A percentile compares a stretch with the other conserved stretches of the same genome.
phyloP scores from a whole-genome alignment of 2,113 vertebrate species.

The Echinops telfairi region DNA sequence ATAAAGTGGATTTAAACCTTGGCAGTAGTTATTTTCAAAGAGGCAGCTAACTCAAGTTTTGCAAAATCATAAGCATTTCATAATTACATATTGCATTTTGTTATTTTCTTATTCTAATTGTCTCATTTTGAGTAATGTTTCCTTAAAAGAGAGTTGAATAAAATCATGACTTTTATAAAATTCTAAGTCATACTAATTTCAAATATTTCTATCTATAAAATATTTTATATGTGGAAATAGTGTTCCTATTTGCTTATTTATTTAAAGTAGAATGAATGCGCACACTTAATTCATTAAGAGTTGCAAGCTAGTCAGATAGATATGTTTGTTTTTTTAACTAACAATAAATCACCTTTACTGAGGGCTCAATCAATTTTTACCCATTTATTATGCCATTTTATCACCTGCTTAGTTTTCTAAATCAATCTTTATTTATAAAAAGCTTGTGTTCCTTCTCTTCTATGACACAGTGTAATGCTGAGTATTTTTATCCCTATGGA shows the following conservation, averaged over 20 bases:
- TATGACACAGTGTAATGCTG: background rate
- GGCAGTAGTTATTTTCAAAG: conserved; percentile 3
- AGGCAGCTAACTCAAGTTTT: background rate
- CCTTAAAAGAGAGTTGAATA: background rate
- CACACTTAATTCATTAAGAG: conserved; percentile 51
- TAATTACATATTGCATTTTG: background rate
- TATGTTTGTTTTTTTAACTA: conserved; percentile 67
- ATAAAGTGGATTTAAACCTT: background rate
- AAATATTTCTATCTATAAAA: background rate
- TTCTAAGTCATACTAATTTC: conserved; percentile 1
- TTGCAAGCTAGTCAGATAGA: conserved; percentile 71
- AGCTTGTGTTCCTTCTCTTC: conserved; percentile 27
- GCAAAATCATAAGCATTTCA: background rate
- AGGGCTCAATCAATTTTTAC: conserved; percentile 73
- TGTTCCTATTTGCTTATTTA: conserved; percentile 42
- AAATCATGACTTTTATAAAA: background rate
- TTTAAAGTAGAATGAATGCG: conserved; percentile 7
- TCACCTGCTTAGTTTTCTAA: conserved; percentile 69
- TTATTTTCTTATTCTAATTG: conserved; percentile 31
- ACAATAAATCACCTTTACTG: conserved; percentile 72
- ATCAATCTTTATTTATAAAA: conserved; percentile 71
- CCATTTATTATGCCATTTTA: conserved; percentile 72
- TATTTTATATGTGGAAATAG: conserved; percentile 28
- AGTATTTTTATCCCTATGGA: conserved; percentile 33
- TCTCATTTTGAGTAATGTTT: background rate